Evolutionary conservation across 2,888 invertebrate genomes (phyloP).

Genomic region (Laspeyria flexula): DNA sequence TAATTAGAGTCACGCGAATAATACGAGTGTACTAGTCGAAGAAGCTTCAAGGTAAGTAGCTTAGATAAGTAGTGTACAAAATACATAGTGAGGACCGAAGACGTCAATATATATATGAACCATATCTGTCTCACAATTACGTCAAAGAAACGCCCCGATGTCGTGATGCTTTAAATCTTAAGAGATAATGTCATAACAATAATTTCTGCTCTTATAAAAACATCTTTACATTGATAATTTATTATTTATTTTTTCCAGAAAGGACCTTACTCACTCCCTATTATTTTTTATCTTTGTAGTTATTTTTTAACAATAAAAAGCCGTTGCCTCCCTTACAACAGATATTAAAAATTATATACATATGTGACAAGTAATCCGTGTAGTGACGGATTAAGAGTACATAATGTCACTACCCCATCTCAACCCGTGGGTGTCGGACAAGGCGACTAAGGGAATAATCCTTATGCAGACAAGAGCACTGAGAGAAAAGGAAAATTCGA

Average conservation of each 20-base stretch:
- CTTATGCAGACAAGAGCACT: too few relatives aligned
- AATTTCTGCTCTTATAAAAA: slow-evolving; percentile 63
- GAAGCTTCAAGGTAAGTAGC: slow-evolving; percentile 82
- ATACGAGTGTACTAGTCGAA: slow-evolving; percentile 63
- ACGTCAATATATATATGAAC: slow-evolving; percentile 82
- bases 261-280: not conserved
- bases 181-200: slow-evolving; percentile 73
- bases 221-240: slow-evolving; percentile 42
- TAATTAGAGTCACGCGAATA: slow-evolving; percentile 42
- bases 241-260: not conserved
- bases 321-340: too few relatives aligned
- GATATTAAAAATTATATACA: too few relatives aligned
- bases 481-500: too few relatives aligned
- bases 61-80: slow-evolving; percentile 82
- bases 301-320: too few relatives aligned
- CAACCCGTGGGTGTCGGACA: too few relatives aligned
- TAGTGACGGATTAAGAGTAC: too few relatives aligned
- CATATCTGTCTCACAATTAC: slow-evolving; percentile 81
- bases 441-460: too few relatives aligned
- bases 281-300: not conserved
- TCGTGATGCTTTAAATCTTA: slow-evolving; percentile 76
- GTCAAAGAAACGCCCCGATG: slow-evolving; percentile 84
- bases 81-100: slow-evolving; percentile 72
- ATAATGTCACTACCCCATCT: too few relatives aligned
- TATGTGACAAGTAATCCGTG: too few relatives aligned